phyloP scores from a whole-genome alignment of 2,888 invertebrate genomes.

The Auanema freiburgensis region DNA sequence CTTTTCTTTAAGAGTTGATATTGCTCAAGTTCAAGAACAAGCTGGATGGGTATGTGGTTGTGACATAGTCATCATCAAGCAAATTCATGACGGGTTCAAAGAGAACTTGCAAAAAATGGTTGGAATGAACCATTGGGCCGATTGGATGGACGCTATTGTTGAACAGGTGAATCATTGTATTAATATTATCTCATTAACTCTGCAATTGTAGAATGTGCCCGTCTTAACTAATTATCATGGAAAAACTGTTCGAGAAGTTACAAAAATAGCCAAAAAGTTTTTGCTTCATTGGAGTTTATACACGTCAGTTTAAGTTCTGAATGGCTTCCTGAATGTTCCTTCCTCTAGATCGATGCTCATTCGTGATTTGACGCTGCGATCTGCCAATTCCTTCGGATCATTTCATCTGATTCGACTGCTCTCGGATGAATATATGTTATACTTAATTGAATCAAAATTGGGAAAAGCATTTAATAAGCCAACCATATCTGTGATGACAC shows the following conservation, averaged over 20 bases:
- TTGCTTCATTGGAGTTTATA: constrained; percentile 98
- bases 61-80: constrained; percentile 77
- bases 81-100: constrained; percentile 47
- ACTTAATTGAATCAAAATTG: constrained; percentile 78
- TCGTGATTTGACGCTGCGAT: constrained; percentile 88
- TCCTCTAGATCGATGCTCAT: constrained; percentile 89
- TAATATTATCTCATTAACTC: no score
- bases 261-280: constrained; percentile 85
- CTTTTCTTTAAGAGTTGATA: constrained; percentile 78
- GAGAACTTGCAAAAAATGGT: constrained; percentile 80
- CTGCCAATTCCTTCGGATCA: constrained; percentile 96
- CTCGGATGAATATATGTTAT: constrained; percentile 99
- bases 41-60: constrained; percentile 98
- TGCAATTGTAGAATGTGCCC: constrained; percentile 25
- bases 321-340: no score
- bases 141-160: constrained; percentile 93
- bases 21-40: constrained; percentile 86
- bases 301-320: constrained; percentile 68
- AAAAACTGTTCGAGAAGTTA: constrained; percentile 71
- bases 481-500: constrained; percentile 22
- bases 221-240: constrained; percentile 85
- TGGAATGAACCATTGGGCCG: constrained; percentile 93
- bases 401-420: constrained; percentile 95
- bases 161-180: constrained; percentile 71
- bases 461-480: constrained; percentile 29